These are phyloP conservation scores for Arnoldichthys spilopterus DNA, from an alignment of 2,797 vertebrate species.

Conservation along the genomic window DNA sequence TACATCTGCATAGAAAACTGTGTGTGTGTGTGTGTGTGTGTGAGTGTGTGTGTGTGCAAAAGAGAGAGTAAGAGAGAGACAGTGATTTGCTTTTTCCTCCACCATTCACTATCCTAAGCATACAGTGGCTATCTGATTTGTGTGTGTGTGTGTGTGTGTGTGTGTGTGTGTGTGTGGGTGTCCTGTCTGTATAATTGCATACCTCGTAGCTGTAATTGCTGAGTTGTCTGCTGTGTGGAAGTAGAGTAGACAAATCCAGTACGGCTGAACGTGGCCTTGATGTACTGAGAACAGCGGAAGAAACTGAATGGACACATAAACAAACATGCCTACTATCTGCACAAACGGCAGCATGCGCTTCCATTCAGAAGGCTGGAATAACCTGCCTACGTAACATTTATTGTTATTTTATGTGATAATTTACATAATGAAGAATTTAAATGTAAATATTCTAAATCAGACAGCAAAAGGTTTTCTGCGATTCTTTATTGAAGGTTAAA, in stretches of 20 bases:
- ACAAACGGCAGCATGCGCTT: too few species aligned
- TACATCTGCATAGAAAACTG: conserved; percentile 23
- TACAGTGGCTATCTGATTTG: neutral
- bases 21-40: neutral
- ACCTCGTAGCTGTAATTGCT: conserved; percentile 68
- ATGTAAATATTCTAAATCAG: too few species aligned
- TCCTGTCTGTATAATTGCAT: conserved; percentile 65
- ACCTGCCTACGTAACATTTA: too few species aligned
- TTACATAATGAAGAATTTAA: too few species aligned
- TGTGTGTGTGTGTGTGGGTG: conserved; percentile 29
- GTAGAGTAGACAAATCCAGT: conserved; percentile 45
- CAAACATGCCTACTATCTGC: neutral
- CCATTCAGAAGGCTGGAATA: too few species aligned
- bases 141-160: conserved; percentile 32
- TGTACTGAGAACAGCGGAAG: neutral
- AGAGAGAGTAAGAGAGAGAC: too few species aligned
- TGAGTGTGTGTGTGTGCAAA: neutral
- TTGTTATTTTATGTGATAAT: too few species aligned
- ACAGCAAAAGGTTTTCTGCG: too few species aligned
- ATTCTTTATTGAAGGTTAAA: too few species aligned
- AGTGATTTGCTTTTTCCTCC: conserved; percentile 1
- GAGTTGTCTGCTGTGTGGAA: conserved; percentile 66
- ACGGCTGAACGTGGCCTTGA: neutral
- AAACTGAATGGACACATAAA: conserved; percentile 18
- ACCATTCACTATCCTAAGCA: neutral